Base-by-base conservation (phyloP, 1,140 invertebrate species). In the Heliconius hermathena region DNA sequence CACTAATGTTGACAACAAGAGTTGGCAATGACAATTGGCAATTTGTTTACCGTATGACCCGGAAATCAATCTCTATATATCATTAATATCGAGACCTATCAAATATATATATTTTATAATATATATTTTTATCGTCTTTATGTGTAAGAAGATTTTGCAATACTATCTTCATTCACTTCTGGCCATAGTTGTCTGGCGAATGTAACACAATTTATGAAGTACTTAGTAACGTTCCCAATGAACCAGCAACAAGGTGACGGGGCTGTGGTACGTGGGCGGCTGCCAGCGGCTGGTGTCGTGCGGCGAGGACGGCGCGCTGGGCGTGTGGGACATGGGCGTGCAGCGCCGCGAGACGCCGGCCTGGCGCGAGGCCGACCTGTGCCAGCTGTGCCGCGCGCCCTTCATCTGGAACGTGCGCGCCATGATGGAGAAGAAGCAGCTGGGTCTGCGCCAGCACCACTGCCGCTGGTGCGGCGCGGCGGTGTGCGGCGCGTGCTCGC, bases 401-500 rank as follows among this genome's bases (percentile, higher is more conserved):
- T 99, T 99, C 93, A 99, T 99, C 92, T 99, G 99, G 99, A 99
- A 99, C 94, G 96, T 99, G 36, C 96, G 97, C 84, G 98, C 98
- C 11, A 99, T 99, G 99, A 98, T 99, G 97, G 98, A 99, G 89
- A 98, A 98, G 92, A 97, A 98, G 90, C 98, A 98, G 89, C 95
- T 99, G 60, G 99, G 95, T 77, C 94, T 96, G 3, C 95, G 99
- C 74, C 99, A 99, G 95, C 98, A 98, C 94, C 97, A 98, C 94
- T 98, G 98, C 88, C 96, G 97, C 73, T 95, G 93, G 86, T 99
- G 99, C 95, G 99, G 99, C 6, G 97, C 97, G 93, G 99, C 99
- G 33, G 96, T 99, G 26, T 99, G 98, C 94, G 98, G 98, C 91
- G 96, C 96, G 85, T 99, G 99, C 93, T 99, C 98, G n/a, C 96